Conservation (phyloP, 1,140 invertebrate species). For the Diuraphis noxia region DNA sequence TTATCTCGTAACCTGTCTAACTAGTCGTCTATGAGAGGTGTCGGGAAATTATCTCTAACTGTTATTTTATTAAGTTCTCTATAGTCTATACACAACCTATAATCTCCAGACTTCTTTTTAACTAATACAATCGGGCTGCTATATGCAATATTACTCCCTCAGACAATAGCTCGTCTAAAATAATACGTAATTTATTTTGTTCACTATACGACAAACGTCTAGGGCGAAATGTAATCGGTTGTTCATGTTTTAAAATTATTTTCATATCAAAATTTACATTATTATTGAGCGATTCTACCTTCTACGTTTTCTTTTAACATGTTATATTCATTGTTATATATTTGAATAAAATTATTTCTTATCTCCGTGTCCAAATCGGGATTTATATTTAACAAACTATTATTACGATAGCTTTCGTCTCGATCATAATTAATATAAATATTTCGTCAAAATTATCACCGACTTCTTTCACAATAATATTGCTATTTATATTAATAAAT, state of each 20-base stretch:
- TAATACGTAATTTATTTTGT: background rate
- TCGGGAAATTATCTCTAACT: too few species aligned
- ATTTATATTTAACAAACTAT: background rate
- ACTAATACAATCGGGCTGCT: background rate
- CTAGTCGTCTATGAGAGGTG: too few species aligned
- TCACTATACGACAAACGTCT: background rate
- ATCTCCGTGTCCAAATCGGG: background rate
- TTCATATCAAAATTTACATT: background rate
- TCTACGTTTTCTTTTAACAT: background rate
- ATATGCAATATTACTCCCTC: background rate
- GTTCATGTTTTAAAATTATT: background rate
- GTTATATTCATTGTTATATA: background rate
- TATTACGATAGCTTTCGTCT: background rate
- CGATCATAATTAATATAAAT: background rate
- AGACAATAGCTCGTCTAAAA: background rate
- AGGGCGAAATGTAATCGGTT: background rate
- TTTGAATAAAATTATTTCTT: background rate
- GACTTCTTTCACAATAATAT: too few species aligned
- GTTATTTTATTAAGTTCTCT: background rate
- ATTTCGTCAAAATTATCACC: background rate
- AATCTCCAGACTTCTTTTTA: background rate
- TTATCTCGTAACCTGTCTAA: too few species aligned
- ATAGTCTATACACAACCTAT: background rate
- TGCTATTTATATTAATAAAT: background rate
- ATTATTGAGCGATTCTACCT: too few species aligned